Evolutionary conservation across 2,888 invertebrate species (phyloP), one percentile per base, ranked within the genome.

Genomic region (Ennomos quercinarius): DNA sequence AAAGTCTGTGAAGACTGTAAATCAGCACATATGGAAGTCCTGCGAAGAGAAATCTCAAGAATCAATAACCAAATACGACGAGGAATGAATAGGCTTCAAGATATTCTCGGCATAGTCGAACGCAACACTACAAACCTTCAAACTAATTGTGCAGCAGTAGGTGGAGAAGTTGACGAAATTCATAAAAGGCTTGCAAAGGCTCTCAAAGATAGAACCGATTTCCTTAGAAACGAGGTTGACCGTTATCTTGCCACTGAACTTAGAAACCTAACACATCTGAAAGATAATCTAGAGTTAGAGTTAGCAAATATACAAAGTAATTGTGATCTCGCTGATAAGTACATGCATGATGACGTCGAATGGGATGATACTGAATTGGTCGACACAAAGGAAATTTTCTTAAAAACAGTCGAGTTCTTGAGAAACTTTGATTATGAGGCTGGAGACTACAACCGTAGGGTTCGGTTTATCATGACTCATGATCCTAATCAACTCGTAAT

Each of bases 1-100:
- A 98, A 98, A 91, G 96, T 99, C 66, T 99, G 99, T 88, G 96
- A 97, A 71, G 98, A 98, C 81, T 99, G 99, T 91, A 98, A 98
- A 87, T 96, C 96, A 58, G 98, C 98, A 10, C 99, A 99, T 86
- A 97, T 98, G 96, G 99, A 99, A 84, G 98, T 99, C 69, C 93
- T 99, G 61, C 95, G 98, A 71, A 94, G 98, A 60, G 98, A 99
- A 93, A 97, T 99, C 44, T 94, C 95, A 63, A 95, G 98, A 79
- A 96, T 98, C 60, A 96, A 98, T 81, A 97, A 97, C 83, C 97
- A 98, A 94, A 95, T 98, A 63, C 95, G 97, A 59, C 95, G 99
- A 75, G 97, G 98, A 50, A 91, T 98, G 57, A 98, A 98, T 86
- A 94, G 98, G 69, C 91, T 98, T 66, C 97, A 98, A 87, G 98